Evolutionary conservation across 2,888 invertebrate genomes (phyloP).

Genomic region (Drosophila picticornis): DNA sequence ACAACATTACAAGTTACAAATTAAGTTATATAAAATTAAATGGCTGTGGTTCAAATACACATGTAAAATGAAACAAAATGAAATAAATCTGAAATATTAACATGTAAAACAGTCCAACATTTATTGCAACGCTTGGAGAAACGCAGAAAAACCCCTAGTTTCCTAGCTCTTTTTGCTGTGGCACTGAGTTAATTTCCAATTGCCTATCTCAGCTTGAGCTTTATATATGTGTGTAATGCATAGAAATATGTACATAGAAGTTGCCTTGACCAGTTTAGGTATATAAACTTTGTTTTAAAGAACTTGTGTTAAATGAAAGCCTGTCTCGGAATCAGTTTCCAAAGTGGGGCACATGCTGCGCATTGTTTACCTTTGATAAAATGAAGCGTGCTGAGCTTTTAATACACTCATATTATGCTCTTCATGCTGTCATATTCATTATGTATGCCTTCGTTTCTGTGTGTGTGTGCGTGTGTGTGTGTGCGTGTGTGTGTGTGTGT

Average conservation of each 20-base stretch:
- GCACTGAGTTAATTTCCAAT: neutral
- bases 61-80: neutral
- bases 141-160: neutral
- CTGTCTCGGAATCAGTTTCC: neutral
- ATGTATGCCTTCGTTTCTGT: neutral
- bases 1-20: neutral
- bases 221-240: neutral
- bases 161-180: neutral
- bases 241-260: neutral
- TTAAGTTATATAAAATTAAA: neutral
- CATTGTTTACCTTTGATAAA: neutral
- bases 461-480: neutral
- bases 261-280: neutral
- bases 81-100: neutral
- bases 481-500: too few relatives aligned
- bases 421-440: constrained; percentile 4
- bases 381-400: constrained; percentile 1
- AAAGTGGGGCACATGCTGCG: neutral
- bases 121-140: neutral
- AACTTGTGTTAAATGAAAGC: neutral
- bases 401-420: neutral
- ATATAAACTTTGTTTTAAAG: neutral
- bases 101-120: neutral
- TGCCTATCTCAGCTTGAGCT: neutral
- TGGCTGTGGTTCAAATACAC: neutral